Evolutionary conservation across 2,113 vertebrate genomes (phyloP).

Genomic region (Chaenogobius annularis): DNA sequence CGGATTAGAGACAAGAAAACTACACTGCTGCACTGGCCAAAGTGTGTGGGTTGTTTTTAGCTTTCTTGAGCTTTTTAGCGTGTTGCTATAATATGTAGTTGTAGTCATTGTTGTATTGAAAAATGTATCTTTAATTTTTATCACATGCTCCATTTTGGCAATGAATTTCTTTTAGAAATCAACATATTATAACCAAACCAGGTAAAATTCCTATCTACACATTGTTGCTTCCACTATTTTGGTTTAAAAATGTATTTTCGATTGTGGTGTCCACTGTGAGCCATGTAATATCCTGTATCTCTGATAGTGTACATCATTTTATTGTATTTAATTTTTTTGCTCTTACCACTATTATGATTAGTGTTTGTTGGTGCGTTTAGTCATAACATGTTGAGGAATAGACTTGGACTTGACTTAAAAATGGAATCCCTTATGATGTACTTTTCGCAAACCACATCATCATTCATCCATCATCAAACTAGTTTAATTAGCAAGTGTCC

Average conservation of each 20-base stretch:
- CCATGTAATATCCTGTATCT: neutral
- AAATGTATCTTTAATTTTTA: neutral
- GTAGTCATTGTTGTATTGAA: neutral
- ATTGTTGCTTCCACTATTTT: neutral
- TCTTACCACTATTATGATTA: no score
- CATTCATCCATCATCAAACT: conserved; percentile 7
- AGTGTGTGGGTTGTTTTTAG: conserved; percentile 15
- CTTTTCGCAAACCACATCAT: neutral
- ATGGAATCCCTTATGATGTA: neutral
- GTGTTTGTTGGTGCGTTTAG: neutral
- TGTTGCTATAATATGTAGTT: neutral
- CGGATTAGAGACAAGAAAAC: conserved; percentile 23
- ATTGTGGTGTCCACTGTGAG: neutral
- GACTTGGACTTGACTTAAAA: neutral
- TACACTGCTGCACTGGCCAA: conserved; percentile 28
- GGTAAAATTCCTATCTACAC: neutral
- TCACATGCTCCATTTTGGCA: neutral
- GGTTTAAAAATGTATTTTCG: neutral
- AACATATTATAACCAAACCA: neutral
- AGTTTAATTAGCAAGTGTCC: conserved; percentile 26
- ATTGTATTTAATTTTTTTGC: no score
- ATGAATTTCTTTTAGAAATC: no score
- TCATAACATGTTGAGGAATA: neutral
- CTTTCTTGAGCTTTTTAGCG: neutral
- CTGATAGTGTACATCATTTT: no score